Conservation (phyloP, 2,797 vertebrate species). For the Rhabdophis nuchalis region DNA sequence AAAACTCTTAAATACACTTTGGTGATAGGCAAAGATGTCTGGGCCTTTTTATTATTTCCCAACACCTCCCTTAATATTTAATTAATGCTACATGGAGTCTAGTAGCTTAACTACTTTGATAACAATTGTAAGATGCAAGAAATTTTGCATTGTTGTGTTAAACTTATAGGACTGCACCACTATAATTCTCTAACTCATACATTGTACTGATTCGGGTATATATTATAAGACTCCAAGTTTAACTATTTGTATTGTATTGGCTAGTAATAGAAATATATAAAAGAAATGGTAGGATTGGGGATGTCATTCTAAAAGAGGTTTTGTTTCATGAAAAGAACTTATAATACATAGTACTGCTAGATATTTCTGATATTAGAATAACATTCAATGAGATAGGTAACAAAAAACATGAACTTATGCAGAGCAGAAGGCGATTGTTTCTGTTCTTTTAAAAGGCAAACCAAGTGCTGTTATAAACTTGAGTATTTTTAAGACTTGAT, state of each 20-base stretch:
- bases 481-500: neutral
- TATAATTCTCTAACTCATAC: neutral
- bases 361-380: neutral
- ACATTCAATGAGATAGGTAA: neutral
- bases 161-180: neutral
- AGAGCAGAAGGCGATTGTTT: neutral
- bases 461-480: neutral
- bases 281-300: neutral
- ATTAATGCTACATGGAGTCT: neutral
- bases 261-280: neutral
- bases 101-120: neutral
- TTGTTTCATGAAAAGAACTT: neutral
- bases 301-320: neutral
- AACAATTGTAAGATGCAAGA: neutral
- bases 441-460: neutral
- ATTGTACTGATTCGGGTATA: neutral
- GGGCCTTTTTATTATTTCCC: neutral
- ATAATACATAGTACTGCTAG: neutral
- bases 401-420: neutral
- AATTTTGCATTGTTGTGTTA: neutral
- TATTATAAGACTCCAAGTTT: neutral
- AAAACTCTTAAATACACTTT: neutral
- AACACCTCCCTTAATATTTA: neutral
- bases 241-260: neutral
- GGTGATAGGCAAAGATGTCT: neutral